Base-by-base conservation (phyloP, 1,140 invertebrate species). In the Centruroides sculpturatus region DNA sequence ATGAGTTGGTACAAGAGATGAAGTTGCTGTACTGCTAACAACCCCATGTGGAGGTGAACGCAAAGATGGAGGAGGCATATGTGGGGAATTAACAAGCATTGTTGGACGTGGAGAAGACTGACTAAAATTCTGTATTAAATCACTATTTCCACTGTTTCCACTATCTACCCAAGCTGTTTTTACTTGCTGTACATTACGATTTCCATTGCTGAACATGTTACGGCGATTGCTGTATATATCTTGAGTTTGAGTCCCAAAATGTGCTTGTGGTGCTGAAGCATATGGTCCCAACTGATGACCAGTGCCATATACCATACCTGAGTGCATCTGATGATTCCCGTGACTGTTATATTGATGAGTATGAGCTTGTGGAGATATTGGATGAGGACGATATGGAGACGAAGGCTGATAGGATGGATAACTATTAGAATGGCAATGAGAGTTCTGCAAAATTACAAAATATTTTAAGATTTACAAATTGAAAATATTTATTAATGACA, bases 351-450 rank as follows among this genome's bases (percentile, higher is more conserved):
- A 65, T 35, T 62, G 64, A 34, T 64, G 63, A 2, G 59, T 53
- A n/a, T 64, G 63, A 49, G 63, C 63, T 11, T 59, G 64, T 9
- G 64, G 64, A 5, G 64, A 65, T 0, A 65, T 60, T 11, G 64
- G 64, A 35, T 65, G 64, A 35, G 64, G 64, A 9, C 64, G 48
- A 55, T 65, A 65, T 3, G 64, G 64, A 4, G 64, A 65, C 36
- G 64, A 58, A 9, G 64, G 61, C 55, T 65, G 64, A 46, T 65
- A 65, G 10, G 64, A 59, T 34, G 64, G 59, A 50, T 65, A 65
- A 48, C 60, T 61, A 58, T 54, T 59, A 4, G 60, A 57, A 23
- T 65, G 64, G 47, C 64, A 65, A 12, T 63, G 63, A 34, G 59
- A 61, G 36, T 53, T 57, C 63, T 64, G 57, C 2, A 64, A 63